Evolutionary conservation across 2,888 invertebrate species (phyloP), one percentile per base, ranked within the genome.

Genomic region (Drosophila subsilvestris): DNA sequence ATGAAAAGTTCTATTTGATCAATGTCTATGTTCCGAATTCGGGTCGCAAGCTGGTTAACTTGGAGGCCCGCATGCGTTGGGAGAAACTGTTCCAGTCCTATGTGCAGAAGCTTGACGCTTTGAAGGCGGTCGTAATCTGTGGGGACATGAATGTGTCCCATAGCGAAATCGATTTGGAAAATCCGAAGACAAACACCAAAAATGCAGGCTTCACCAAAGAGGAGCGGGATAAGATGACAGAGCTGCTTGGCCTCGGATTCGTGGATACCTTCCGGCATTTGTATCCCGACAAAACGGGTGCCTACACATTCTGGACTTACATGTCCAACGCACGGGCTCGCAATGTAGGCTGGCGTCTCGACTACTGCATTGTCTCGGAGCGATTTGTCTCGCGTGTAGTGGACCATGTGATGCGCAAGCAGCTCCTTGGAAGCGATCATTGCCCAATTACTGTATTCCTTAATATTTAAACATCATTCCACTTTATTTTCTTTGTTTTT

Each of bases 61-160:
- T 99, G 67, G 95, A 96, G 5, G 97, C 97, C 92, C 95, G 98
- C 84, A 94, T 97, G 90, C 94, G 96, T 86, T 99, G 99, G 98
- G 98, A 99, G 90, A 93, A 95, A 63, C 94, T 94, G 29, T 98
- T 99, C 89, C 94, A 95, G 77, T 93, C 94, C n/a, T 95, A 96
- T 90, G 92, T 99, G 14, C 94, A 95, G 86, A 93, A 95, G 55
- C 93, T 99, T 76, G 97, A 99, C 92, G 93, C 94, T 71, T 95
- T 95, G 82, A 99, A 99, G 90, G 98, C 99, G 9, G 97, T 99
- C 10, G 96, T 99, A 65, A 94, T 99, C 84, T 97, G 97, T 90
- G 99, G 99, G 0, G 99, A 99, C 92, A 95, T 99, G 95, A 99
- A 99, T 92, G 99, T 99, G 9, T 96, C 99, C 20, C 99, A 99